Evolutionary conservation across 2,888 invertebrate genomes (phyloP).

Genomic region (Serrognathus titanus): DNA sequence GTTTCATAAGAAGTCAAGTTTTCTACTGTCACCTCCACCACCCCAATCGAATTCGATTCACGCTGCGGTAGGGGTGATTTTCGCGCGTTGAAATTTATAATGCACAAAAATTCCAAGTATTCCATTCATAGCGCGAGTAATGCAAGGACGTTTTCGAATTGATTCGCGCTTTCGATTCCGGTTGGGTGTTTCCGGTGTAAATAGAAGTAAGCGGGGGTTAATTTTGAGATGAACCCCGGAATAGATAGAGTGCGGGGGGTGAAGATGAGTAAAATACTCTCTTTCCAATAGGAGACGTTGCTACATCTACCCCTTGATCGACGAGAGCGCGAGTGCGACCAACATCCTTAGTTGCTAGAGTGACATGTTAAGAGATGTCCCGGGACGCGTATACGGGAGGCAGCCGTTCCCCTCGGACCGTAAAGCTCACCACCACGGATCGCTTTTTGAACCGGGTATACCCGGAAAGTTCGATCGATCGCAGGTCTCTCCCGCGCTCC

Average conservation of each 20-base stretch:
- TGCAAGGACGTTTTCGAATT: no score
- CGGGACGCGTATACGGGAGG: slow-evolving; percentile 61
- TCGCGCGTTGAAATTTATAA: no score
- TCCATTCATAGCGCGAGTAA: no score
- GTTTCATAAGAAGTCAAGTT: no score
- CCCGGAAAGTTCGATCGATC: slow-evolving; percentile 53
- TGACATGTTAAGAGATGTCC: slow-evolving; percentile 55
- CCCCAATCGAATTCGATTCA: no score
- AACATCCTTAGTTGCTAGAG: slow-evolving; percentile 35
- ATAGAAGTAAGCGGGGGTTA: no score
- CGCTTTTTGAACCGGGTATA: slow-evolving; percentile 83
- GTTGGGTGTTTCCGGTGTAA: no score
- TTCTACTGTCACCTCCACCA: no score
- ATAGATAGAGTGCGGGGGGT: slow-evolving; percentile 17
- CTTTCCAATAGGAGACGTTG: slow-evolving; percentile 38
- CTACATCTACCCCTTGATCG: slow-evolving; percentile 53
- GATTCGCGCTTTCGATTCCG: no score
- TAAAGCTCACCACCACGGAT: slow-evolving; percentile 84
- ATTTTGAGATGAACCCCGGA: no score
- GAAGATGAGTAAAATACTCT: slow-evolving; percentile 21
- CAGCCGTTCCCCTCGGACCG: slow-evolving; percentile 65
- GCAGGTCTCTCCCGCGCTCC: slow-evolving; percentile 50
- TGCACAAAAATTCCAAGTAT: no score
- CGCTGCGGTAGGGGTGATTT: no score
- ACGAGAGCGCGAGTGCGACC: slow-evolving; percentile 35